phyloP scores from a whole-genome alignment of 1,140 invertebrate genomes.

The Drosophila sucinea region DNA sequence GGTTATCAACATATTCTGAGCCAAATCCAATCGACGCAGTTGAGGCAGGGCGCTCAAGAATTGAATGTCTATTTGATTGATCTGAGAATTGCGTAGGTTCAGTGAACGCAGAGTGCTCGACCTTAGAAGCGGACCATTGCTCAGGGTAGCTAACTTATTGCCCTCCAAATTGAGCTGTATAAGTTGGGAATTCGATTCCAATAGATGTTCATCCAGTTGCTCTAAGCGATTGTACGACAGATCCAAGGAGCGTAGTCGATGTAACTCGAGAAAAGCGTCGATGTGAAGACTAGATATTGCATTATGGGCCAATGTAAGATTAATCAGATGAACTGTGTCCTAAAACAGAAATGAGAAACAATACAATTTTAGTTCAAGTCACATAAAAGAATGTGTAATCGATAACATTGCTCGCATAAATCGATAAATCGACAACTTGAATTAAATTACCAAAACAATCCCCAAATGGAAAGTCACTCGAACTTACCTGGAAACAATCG shows the following conservation, averaged over 20 bases:
- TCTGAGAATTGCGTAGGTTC: constrained; percentile 70
- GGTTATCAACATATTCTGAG: constrained; percentile 72
- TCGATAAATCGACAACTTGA: too few relatives aligned
- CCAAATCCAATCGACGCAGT: constrained; percentile 64
- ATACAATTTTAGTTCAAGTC: neutral
- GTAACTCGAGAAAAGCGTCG: constrained; percentile 65
- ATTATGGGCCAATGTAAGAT: constrained; percentile 70
- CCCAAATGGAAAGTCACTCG: too few relatives aligned
- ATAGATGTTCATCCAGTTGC: constrained; percentile 68
- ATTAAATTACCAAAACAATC: too few relatives aligned
- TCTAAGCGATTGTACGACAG: constrained; percentile 79
- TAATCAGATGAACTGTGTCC: constrained; percentile 59
- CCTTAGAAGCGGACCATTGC: constrained; percentile 48
- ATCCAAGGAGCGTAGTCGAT: constrained; percentile 58
- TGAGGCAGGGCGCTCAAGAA: constrained; percentile 61
- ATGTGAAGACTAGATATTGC: constrained; percentile 68
- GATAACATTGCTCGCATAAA: too few relatives aligned
- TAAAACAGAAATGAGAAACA: constrained; percentile 20
- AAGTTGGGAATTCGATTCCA: constrained; percentile 64
- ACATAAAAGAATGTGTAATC: neutral
- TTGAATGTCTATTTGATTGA: constrained; percentile 56
- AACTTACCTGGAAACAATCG: constrained; percentile 69
- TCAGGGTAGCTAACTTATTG: constrained; percentile 70
- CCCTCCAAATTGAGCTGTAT: constrained; percentile 66
- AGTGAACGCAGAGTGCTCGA: constrained; percentile 61